Base-by-base conservation (phyloP, 2,797 vertebrate genomes). In the Clarias laeviceps region DNA sequence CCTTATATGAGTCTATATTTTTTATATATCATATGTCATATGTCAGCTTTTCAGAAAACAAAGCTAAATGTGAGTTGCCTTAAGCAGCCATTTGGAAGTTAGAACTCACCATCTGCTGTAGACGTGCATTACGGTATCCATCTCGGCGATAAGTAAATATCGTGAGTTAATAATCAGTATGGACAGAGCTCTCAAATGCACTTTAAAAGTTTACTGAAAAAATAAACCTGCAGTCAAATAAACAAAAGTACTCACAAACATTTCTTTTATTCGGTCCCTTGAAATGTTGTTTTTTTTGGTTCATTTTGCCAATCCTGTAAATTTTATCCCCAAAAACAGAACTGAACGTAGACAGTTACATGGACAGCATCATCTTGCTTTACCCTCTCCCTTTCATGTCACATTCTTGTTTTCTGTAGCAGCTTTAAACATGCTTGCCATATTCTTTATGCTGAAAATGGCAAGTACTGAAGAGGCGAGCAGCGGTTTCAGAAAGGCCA, bases 181-280 rank as follows among this genome's bases (percentile, higher is more conserved):
- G 57, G 54, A 32, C 37, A 68, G 9, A 29, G 54, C 83, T 72
- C 69, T 79, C 69, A 76, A 83, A 85, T 77, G 45, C 66, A 5
- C 73, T 84, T 82, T 84, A 2, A 68, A 73, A 54, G 3, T 45
- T 12, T 50, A 73, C 32, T 85, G 61, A 56, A 77, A 82, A 78
- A 89, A 85, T 40, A 50, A 15, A 17, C 72, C 61, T 76, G 29
- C 69, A 70, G 64, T 80, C 70, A 85, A 72, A 85, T 82, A 83
- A 89, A 84, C 84, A 88, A 85, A 83, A 40, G 83, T 73, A 56
- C 45, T 74, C 56, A 29, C 27, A 32, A 50, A 12, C 17, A 54
- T 27, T 56, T 1, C 17, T 64, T 72, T 83, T 70, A 83, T 78
- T 29, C 27, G 34, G 54, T 61, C 59, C 74, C 78, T 78, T 72